Conservation (phyloP, 2,113 vertebrate genomes). For the Scatophagus argus region DNA sequence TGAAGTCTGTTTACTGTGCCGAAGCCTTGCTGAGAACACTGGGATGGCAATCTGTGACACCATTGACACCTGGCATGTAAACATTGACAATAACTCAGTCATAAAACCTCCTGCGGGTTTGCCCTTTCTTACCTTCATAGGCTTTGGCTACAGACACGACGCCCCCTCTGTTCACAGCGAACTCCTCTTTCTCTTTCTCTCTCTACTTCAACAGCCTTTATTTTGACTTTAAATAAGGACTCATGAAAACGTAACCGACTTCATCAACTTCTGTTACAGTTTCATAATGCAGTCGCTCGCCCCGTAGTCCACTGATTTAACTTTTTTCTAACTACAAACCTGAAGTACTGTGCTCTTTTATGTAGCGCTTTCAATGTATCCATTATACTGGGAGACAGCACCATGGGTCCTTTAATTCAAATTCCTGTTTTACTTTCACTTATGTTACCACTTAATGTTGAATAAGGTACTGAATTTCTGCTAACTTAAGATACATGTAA, state of each 20-base stretch:
- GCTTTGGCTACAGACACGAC: conserved; percentile 65
- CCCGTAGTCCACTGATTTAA: neutral
- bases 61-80: conserved; percentile 86
- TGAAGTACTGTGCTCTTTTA: neutral
- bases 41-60: conserved; percentile 85
- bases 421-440: too few relatives aligned
- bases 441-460: too few relatives aligned
- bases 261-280: conserved; percentile 42
- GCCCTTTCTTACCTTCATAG: conserved; percentile 81
- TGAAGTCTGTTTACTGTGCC: conserved; percentile 84
- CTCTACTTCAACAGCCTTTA: conserved; percentile 23
- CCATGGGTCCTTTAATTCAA: too few relatives aligned
- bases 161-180: conserved; percentile 48
- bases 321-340: neutral
- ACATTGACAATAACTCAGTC: conserved; percentile 79
- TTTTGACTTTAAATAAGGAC: conserved; percentile 22
- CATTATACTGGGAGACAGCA: too few relatives aligned
- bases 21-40: conserved; percentile 82
- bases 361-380: too few relatives aligned
- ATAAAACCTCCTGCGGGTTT: conserved; percentile 77
- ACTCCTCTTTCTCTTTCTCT: conserved; percentile 25
- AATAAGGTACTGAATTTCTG: too few relatives aligned
- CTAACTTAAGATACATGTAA: too few relatives aligned
- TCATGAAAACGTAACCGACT: conserved; percentile 24
- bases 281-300: neutral